Percentiles rank a stretch among this genome's conserved stretches.
phyloP scores from a whole-genome alignment of 2,113 vertebrate genomes.

The Pycnonotus jocosus region DNA sequence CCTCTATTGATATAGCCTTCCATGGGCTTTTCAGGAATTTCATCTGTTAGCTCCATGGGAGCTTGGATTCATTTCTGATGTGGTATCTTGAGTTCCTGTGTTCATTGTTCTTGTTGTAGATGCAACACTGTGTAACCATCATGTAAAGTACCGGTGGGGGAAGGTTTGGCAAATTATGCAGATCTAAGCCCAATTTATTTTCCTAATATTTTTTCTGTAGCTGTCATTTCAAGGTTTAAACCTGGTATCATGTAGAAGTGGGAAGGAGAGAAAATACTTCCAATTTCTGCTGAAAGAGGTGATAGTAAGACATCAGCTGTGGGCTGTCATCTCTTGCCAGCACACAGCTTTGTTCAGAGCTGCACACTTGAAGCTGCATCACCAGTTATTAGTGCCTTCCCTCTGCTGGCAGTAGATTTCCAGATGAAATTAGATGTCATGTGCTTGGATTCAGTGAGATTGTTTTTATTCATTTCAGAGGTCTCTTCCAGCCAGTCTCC shows the following conservation, averaged over 20 bases:
- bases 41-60: neutral
- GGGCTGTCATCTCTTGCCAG: neutral
- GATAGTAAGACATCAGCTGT: neutral
- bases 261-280: neutral
- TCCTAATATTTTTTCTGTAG: neutral
- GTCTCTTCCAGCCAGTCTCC: neutral
- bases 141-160: neutral
- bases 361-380: neutral
- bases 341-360: neutral
- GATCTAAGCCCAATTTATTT: neutral
- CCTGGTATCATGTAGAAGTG: neutral
- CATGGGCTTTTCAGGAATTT: neutral
- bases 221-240: neutral
- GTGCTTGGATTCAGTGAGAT: neutral
- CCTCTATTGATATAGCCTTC: neutral
- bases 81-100: neutral
- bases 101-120: neutral
- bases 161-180: neutral
- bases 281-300: neutral
- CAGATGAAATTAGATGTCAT: neutral
- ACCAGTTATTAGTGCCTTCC: neutral
- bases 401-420: neutral
- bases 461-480: neutral
- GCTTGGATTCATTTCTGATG: neutral
- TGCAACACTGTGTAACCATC: neutral